Base-by-base conservation (phyloP, 2,797 vertebrate species). In the Triplophysa bombifrons region DNA sequence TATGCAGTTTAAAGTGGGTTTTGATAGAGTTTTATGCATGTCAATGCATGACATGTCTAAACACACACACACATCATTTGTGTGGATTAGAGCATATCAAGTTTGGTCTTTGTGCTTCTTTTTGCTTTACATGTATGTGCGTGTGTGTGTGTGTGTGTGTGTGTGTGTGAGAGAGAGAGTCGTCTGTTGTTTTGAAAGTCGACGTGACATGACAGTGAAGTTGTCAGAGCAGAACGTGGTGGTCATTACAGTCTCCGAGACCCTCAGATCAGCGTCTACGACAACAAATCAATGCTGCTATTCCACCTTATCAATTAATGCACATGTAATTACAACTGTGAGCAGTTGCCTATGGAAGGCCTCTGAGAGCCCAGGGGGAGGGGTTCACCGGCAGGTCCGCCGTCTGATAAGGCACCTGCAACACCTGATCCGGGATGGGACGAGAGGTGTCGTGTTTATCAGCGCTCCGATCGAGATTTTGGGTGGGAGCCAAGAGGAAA, bases 251-350 rank as follows among this genome's bases (percentile, higher is more conserved):
- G 76, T 72, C 71, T n/a, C 60, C 44, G 66, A 74, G 75, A 68
- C 25, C 61, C 61, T 74, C 50, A 64, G 74, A 72, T 74, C 79
- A 30, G 9, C 66, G 1, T 70, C 87, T 85, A 90, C 90, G 92
- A 93, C 92, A 92, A 88, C 91, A 90, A 91, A 94, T 94, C 93
- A 92, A 93, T 93, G 91, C 90, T 41, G 89, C 89, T 93, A 93
- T 93, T 92, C 92, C 90, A 88, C 92, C 84, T 94, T 93, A 94
- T 94, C 93, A 93, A 93, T 93, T 94, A 93, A 93, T 91, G 90
- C 79, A 91, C 86, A 87, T 92, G 92, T 92, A 92, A 93, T 94
- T 93, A 94, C 92, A 93, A 90, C 90, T 90, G 68, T 88, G 88
- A 91, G 89, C 90, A 90, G 93, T 92, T 88, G 88, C 87, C 88